A percentile compares a stretch with the other conserved stretches of the same genome.
These are phyloP conservation scores for Choloepus didactylus DNA, from an alignment of 2,797 vertebrate species.

Conservation along the genomic window DNA sequence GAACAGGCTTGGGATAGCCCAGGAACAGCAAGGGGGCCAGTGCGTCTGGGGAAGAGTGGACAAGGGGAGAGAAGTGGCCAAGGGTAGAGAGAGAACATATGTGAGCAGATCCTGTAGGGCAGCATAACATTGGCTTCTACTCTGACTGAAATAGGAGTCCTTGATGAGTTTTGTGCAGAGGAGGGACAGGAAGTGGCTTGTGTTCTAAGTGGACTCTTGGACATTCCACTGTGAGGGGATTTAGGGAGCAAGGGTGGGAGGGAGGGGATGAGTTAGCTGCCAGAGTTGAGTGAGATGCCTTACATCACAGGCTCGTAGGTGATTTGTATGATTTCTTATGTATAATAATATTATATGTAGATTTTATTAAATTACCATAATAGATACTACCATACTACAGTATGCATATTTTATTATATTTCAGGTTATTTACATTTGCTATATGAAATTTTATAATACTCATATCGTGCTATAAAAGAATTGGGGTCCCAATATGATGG, in stretches of 20 bases:
- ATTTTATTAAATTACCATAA: not conserved
- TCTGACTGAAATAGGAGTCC: not conserved
- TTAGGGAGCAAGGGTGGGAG: not conserved
- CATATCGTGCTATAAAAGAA: not conserved
- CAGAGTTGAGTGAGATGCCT: not conserved
- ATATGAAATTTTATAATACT: not conserved
- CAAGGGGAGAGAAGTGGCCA: not conserved
- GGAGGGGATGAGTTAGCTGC: not conserved
- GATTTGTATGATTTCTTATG: not conserved
- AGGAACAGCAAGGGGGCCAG: not conserved
- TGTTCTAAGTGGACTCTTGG: not conserved
- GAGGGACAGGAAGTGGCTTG: not conserved
- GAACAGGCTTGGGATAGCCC: not conserved
- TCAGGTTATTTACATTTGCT: not conserved
- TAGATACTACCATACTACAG: not conserved
- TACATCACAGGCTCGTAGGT: not conserved
- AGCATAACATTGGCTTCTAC: not conserved
- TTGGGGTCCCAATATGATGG: not conserved
- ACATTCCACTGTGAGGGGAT: not conserved
- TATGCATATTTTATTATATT: not conserved
- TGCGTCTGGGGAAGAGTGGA: rapidly evolving
- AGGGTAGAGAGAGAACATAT: not conserved
- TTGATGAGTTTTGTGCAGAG: not conserved
- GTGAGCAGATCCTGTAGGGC: not conserved
- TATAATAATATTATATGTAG: not conserved